Evolutionary conservation across 2,888 invertebrate species (phyloP), one percentile per base, ranked within the genome.

Genomic region (Archips xylosteana): DNA sequence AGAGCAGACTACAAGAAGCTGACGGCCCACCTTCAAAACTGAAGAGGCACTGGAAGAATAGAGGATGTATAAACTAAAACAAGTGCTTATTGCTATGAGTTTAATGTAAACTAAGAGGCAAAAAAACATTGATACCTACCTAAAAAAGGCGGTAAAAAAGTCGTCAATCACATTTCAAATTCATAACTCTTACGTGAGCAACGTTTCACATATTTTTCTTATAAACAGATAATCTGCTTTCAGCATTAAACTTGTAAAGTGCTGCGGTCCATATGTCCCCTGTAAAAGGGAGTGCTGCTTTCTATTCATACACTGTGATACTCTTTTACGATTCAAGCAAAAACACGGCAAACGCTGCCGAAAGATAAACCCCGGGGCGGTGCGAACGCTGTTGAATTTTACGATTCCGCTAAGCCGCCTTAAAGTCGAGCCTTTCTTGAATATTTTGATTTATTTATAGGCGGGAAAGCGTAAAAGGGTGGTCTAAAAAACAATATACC

Each of bases 381-480:
- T 87, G 89, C 87, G 87, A 89, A 87, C 89, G 92, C 88, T 93
- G 92, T 93, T 93, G 92, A 93, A 92, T 94, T 94, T 94, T 94
- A 94, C 92, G 94, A 94, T 93, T 94, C 91, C 87, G 89, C 92
- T 94, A 94, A 94, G 94, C 94, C 92, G 92, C 91, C 93, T 92
- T 91, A 90, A 92, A 94, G 91, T 92, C 92, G 91, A 87, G 92
- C 92, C 92, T 92, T 93, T 92, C 90, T 92, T 92, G 93, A 92
- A 94, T 94, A 94, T 94, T 94, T 94, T 94, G 94, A 94, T 94
- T 94, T 94, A 94, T 94, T 94, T 94, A 94, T 92, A 90, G 92
- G 90, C 89, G 89, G 88, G 86, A 92, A 91, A 86, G 91, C 90
- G 91, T 92, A 91, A 92, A 93, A 91, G 92, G 92, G 90, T 92